A percentile compares a stretch with the other conserved stretches of the same genome.
phyloP scores from a whole-genome alignment of 2,797 vertebrate species.

The Megaceryle alcyon region DNA sequence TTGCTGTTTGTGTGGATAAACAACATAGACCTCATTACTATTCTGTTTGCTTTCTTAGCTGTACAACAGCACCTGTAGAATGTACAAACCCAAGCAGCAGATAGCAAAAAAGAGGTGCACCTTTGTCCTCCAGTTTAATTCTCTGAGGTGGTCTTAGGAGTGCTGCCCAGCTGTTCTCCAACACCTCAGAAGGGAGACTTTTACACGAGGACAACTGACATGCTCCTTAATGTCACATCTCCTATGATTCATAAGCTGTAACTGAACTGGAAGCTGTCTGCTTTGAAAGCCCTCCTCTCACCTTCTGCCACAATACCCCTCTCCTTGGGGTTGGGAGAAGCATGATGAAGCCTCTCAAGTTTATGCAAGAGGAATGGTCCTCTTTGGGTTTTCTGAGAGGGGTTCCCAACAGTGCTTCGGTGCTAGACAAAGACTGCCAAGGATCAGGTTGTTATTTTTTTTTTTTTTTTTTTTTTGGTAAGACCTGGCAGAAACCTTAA shows the following conservation, averaged over 20 bases:
- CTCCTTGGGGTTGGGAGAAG: not conserved
- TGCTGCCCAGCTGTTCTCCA: not conserved
- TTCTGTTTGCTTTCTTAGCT: not conserved
- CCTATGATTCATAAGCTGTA: not conserved
- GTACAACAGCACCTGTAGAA: not conserved
- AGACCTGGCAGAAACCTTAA: not conserved
- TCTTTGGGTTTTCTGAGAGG: not conserved
- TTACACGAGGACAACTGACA: not conserved
- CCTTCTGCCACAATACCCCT: not conserved
- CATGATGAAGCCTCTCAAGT: not conserved
- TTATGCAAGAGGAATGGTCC: not conserved
- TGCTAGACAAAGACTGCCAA: not conserved
- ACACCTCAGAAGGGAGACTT: not conserved
- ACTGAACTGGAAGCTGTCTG: not conserved
- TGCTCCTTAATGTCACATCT: not conserved
- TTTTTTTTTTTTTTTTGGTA: not conserved
- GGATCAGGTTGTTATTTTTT: not conserved
- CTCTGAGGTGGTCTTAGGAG: not conserved
- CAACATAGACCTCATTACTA: not conserved
- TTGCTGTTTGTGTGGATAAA: not conserved
- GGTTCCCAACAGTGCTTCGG: not conserved
- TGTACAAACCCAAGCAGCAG: not conserved
- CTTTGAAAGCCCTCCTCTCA: not conserved
- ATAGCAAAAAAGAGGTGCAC: not conserved
- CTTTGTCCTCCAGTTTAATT: not conserved